Conservation (phyloP, 2,113 vertebrate genomes). For the Oostethus manadensis region DNA sequence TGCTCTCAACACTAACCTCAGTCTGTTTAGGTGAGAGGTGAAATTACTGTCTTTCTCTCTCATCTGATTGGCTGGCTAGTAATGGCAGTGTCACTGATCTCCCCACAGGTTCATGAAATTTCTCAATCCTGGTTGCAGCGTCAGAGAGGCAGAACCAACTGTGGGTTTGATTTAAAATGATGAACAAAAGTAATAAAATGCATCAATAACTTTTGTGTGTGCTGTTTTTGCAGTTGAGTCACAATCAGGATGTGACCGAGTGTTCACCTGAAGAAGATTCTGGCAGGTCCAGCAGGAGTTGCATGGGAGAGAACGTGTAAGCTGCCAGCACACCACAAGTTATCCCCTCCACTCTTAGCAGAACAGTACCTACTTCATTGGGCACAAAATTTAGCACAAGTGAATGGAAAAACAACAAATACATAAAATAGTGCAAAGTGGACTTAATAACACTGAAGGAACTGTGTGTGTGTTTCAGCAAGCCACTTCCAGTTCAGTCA, state of each 20-base stretch:
- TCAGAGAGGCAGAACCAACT: neutral
- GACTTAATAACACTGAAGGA: neutral
- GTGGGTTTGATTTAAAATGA: slow-evolving; percentile 40
- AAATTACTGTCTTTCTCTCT: neutral
- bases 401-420: too few relatives aligned
- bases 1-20: slow-evolving; percentile 33
- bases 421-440: neutral
- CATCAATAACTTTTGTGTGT: neutral
- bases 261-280: slow-evolving; percentile 10
- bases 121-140: slow-evolving; percentile 35
- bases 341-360: neutral
- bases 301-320: slow-evolving; percentile 14
- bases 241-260: slow-evolving; percentile 1
- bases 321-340: neutral
- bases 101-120: slow-evolving; percentile 44
- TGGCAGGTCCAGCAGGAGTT: neutral
- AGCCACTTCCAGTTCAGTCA: neutral
- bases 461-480: neutral
- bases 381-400: neutral
- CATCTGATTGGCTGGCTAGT: neutral
- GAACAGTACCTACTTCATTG: too few relatives aligned
- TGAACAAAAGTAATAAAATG: neutral
- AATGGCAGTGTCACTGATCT: neutral
- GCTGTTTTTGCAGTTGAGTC: slow-evolving; percentile 9
- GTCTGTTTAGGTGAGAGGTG: slow-evolving; percentile 46